A percentile compares a stretch with the other conserved stretches of the same genome.
Evolutionary conservation across 2,888 invertebrate species (phyloP).

Genomic region (Eretmocerus hayati): DNA sequence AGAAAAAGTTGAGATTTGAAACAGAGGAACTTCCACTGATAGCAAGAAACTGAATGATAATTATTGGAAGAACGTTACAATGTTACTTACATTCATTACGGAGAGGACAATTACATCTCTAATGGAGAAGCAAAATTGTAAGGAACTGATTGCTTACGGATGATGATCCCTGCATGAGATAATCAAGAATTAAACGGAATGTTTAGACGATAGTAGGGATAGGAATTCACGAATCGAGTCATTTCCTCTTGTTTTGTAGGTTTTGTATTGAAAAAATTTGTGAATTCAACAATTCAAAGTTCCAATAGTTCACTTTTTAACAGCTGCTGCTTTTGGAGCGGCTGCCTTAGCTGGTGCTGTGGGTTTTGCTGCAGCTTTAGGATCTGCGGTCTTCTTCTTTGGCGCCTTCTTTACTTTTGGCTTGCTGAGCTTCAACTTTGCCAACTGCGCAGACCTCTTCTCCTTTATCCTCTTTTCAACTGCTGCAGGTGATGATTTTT

Average conservation of each 20-base stretch:
- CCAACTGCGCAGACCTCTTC: conserved; percentile 26
- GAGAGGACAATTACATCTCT: too few relatives aligned
- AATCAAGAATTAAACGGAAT: too few relatives aligned
- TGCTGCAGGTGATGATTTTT: conserved; percentile 18
- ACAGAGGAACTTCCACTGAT: too few relatives aligned
- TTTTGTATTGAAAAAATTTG: conserved; percentile 14
- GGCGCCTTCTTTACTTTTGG: conserved; percentile 21
- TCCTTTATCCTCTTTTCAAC: conserved; percentile 22
- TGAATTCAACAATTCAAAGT: conserved; percentile 15
- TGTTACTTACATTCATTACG: too few relatives aligned
- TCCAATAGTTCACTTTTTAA: conserved; percentile 27
- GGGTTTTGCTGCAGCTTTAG: conserved; percentile 11
- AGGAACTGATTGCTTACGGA: too few relatives aligned
- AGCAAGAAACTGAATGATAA: too few relatives aligned
- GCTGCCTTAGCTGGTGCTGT: conserved; percentile 23
- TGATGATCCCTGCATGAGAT: too few relatives aligned
- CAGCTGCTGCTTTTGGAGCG: conserved; percentile 16
- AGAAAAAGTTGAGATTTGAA: too few relatives aligned
- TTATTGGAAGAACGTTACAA: too few relatives aligned
- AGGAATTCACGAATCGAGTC: too few relatives aligned
- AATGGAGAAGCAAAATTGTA: too few relatives aligned
- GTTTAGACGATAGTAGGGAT: too few relatives aligned
- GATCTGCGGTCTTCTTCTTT: conserved; percentile 5
- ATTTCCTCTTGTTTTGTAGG: conserved; percentile 19
- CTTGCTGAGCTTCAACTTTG: conserved; percentile 24